These are phyloP conservation scores for Atlantisia rogersi DNA, from an alignment of 2,113 vertebrate genomes.

Conservation along the genomic window DNA sequence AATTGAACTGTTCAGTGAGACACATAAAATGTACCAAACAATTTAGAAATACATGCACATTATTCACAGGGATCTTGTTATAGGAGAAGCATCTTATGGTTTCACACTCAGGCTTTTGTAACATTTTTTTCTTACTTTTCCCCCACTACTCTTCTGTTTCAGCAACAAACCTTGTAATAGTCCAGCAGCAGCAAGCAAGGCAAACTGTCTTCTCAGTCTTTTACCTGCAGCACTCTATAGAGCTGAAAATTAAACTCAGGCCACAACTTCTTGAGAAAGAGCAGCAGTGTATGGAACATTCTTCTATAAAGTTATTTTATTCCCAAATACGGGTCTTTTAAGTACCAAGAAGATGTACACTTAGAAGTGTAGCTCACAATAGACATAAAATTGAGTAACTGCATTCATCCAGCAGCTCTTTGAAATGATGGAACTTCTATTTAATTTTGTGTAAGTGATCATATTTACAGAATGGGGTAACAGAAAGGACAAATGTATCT, in stretches of 20 bases:
- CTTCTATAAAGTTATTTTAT: not conserved
- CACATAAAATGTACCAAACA: not conserved
- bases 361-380: not conserved
- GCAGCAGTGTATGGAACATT: not conserved
- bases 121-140: not conserved
- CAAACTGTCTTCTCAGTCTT: not conserved
- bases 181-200: not conserved
- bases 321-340: not conserved
- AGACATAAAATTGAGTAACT: not conserved
- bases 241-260: not conserved
- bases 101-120: not conserved
- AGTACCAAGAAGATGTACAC: not conserved
- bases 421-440: not conserved
- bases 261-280: not conserved
- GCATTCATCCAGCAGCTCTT: not conserved
- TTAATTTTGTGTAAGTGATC: slow-evolving; percentile 4
- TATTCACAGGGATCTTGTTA: not conserved
- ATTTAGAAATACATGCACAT: not conserved
- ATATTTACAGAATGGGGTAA: slow-evolving; percentile 6
- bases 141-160: not conserved
- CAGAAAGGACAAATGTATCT: not conserved
- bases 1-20: not conserved
- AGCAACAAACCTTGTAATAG: not conserved
- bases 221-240: not conserved
- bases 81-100: not conserved